phyloP scores from a whole-genome alignment of 2,888 invertebrate genomes.

The Axea sp. region DNA sequence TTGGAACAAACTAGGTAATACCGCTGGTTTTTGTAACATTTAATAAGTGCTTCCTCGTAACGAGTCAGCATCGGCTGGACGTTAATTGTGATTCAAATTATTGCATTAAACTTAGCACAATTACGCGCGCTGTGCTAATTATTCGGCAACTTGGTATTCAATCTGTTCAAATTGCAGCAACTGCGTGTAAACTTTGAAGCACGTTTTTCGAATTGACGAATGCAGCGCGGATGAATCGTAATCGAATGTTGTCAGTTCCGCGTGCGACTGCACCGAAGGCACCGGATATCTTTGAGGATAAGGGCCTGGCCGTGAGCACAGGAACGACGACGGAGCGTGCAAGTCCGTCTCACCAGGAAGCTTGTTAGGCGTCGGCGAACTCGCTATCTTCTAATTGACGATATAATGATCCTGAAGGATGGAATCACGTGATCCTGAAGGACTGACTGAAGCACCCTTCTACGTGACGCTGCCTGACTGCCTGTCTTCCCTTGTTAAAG shows the following conservation, averaged over 20 bases:
- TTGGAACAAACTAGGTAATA: too few species aligned
- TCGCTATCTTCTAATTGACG: conserved; percentile 79
- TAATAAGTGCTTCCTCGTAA: too few species aligned
- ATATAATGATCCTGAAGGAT: conserved; percentile 80
- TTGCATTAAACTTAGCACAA: too few species aligned
- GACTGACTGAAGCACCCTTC: conserved; percentile 62
- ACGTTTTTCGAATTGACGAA: conserved; percentile 10
- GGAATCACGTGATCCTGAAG: conserved; percentile 71
- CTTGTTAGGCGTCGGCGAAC: conserved; percentile 78
- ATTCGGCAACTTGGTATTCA: too few species aligned
- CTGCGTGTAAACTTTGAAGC: too few species aligned
- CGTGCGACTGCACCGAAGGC: conserved; percentile 22
- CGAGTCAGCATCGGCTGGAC: too few species aligned
- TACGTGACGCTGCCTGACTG: conserved; percentile 54
- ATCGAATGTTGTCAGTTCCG: conserved; percentile 20
- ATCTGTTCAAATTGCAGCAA: too few species aligned
- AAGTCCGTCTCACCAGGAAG: conserved; percentile 77
- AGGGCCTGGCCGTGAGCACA: conserved; percentile 23
- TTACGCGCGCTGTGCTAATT: too few species aligned
- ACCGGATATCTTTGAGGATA: conserved; percentile 39
- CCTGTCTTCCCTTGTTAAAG: conserved; percentile 62
- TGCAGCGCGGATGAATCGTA: conserved; percentile 11
- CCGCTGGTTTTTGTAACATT: too few species aligned
- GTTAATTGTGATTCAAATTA: too few species aligned
- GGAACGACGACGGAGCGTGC: conserved; percentile 62